Conservation (phyloP, 2,797 vertebrate genomes). For the Gymnothorax javanicus region DNA sequence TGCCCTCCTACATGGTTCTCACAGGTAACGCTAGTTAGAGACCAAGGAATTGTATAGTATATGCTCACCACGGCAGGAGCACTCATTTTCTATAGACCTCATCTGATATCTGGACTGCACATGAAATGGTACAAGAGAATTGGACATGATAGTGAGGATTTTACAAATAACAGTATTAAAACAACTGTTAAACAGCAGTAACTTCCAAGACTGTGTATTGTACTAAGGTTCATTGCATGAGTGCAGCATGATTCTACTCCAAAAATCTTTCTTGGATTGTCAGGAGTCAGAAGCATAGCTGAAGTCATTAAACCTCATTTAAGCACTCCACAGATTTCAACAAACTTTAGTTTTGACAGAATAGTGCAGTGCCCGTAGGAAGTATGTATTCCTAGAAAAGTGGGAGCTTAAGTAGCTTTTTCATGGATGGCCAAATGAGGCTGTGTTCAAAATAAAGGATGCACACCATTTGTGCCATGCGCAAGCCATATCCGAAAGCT, state of each 20-base stretch:
- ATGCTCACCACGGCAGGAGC: not conserved
- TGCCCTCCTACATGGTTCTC: not conserved
- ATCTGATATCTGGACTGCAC: not conserved
- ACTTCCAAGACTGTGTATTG: not conserved
- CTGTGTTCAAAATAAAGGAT: no score
- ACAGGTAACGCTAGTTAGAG: not conserved
- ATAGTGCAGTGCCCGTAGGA: no score
- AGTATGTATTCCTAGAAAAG: no score
- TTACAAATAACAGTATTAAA: not conserved
- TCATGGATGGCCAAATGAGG: no score
- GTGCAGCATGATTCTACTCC: not conserved
- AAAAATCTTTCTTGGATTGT: not conserved
- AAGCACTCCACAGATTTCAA: no score
- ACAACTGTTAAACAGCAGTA: not conserved
- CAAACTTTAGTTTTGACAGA: no score
- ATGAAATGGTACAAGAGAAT: not conserved
- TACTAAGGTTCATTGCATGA: not conserved
- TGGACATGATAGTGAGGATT: not conserved
- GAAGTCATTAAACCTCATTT: no score
- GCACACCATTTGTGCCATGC: no score
- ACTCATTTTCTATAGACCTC: not conserved
- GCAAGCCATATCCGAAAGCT: no score
- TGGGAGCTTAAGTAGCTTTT: no score
- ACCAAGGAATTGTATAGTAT: not conserved
- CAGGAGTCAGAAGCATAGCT: no score